These are phyloP conservation scores for Octomys mimax DNA, from an alignment of 2,797 vertebrate genomes.

Conservation along the genomic window DNA sequence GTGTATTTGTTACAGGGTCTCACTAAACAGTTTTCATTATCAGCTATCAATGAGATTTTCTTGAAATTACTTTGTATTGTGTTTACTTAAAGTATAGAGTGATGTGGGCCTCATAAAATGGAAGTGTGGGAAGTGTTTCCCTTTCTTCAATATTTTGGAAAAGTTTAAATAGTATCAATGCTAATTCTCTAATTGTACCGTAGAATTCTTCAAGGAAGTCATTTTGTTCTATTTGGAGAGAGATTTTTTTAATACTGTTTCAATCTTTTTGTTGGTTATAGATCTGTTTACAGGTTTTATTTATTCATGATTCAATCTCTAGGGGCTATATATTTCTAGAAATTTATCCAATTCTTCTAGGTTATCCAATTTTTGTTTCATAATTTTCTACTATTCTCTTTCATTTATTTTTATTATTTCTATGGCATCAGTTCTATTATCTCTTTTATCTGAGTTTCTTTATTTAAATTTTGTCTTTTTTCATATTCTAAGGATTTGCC, in stretches of 20 bases:
- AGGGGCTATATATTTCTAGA: neutral
- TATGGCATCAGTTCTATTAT: neutral
- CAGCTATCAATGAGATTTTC: neutral
- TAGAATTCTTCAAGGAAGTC: neutral
- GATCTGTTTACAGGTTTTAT: neutral
- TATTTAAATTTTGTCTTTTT: neutral
- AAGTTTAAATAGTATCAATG: neutral
- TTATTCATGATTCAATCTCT: neutral
- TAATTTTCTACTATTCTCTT: neutral
- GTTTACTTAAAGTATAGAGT: neutral
- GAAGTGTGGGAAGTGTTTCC: neutral
- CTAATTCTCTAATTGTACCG: neutral
- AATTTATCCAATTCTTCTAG: neutral
- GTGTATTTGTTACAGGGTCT: too few species aligned
- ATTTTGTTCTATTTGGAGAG: neutral
- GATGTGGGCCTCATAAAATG: neutral
- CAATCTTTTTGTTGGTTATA: neutral
- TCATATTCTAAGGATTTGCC: neutral
- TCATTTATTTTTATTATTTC: neutral
- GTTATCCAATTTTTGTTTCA: neutral
- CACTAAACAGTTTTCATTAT: neutral
- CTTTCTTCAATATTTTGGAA: neutral
- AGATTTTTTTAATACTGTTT: neutral
- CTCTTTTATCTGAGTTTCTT: constrained; percentile 7
- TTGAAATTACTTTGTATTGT: neutral